phyloP scores from a whole-genome alignment of 2,113 vertebrate species.

The Psittacula cyanocephala region DNA sequence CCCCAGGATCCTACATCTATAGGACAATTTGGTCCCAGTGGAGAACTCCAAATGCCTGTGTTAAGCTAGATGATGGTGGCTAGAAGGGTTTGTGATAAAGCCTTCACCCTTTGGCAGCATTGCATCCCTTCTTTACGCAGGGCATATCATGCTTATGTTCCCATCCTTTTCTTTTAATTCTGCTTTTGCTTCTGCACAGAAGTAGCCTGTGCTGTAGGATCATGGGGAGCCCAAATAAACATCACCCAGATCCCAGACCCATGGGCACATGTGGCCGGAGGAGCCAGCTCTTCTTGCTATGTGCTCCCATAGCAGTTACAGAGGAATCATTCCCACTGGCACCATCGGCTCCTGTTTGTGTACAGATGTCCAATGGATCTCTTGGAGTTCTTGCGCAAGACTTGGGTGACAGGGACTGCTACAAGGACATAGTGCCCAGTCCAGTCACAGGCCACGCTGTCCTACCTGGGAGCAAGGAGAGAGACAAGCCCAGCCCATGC shows the following conservation, averaged over 20 bases:
- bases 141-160: background rate
- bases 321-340: background rate
- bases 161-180: background rate
- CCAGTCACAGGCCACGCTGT: fast-evolving
- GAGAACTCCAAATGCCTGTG: background rate
- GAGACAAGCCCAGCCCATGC: background rate
- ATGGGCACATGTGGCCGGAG: fast-evolving
- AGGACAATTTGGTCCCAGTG: background rate
- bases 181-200: background rate
- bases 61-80: background rate
- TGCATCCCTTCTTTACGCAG: background rate
- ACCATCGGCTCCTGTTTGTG: background rate
- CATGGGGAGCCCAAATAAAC: background rate
- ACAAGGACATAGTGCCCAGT: fast-evolving
- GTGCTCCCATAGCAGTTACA: background rate
- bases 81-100: background rate
- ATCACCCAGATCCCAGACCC: background rate
- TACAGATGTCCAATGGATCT: fast-evolving
- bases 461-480: background rate
- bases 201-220: background rate
- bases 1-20: background rate
- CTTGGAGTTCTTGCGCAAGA: background rate
- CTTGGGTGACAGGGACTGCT: fast-evolving
- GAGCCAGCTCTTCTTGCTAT: background rate
- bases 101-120: fast-evolving